Percentiles rank a stretch among this genome's conserved stretches.
These are phyloP conservation scores for Neelides sp. DNA, from an alignment of 1,140 invertebrate genomes.

Conservation along the genomic window DNA sequence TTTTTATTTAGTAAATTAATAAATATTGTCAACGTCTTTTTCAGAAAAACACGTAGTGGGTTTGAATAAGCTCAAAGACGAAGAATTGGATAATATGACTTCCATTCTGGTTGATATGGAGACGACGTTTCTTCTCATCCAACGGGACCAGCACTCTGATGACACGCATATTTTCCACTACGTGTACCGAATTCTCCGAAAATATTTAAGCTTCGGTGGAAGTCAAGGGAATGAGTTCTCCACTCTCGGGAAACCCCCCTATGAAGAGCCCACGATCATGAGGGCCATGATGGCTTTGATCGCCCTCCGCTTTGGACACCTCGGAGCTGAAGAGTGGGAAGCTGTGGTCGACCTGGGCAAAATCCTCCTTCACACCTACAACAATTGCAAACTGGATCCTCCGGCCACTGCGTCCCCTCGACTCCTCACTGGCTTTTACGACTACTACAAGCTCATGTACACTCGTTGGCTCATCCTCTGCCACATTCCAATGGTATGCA, in stretches of 20 bases:
- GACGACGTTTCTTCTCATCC: conserved; percentile 25
- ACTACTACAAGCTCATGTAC: conserved; percentile 7
- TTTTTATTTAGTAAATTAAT: neutral
- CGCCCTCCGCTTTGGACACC: conserved; percentile 23
- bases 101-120: conserved; percentile 27
- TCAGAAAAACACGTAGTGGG: conserved; percentile 26
- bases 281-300: conserved; percentile 26
- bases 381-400: conserved; percentile 25
- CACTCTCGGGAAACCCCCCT: conserved; percentile 21
- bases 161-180: conserved; percentile 27
- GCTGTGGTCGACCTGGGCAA: conserved; percentile 25
- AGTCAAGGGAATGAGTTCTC: conserved; percentile 7
- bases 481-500: conserved; percentile 86
- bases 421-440: conserved; percentile 11
- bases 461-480: conserved; percentile 88
- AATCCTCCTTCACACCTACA: conserved; percentile 23
- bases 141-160: conserved; percentile 22
- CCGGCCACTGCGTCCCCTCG: conserved; percentile 15
- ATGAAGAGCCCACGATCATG: conserved; percentile 24
- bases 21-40: conserved; percentile 4
- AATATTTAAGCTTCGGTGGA: conserved; percentile 25
- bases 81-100: conserved; percentile 22
- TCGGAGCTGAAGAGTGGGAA: conserved; percentile 2
- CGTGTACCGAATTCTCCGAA: conserved; percentile 23
- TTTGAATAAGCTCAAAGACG: conserved; percentile 22